A percentile compares a stretch with the other conserved stretches of the same genome.
Evolutionary conservation across 2,797 vertebrate genomes (phyloP).

Genomic region (Smutsia temminckii): DNA sequence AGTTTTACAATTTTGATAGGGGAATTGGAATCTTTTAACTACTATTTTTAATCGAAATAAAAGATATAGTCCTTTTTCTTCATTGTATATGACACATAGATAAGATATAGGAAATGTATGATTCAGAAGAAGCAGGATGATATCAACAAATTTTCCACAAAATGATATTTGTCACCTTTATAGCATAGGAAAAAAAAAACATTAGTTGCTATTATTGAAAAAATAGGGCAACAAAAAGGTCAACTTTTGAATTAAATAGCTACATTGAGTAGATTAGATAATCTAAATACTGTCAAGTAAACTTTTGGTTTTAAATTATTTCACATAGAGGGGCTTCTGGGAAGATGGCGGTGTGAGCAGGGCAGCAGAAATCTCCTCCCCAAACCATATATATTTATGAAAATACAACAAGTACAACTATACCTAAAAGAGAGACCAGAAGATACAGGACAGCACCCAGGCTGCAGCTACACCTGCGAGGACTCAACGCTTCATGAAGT

Average conservation of each 20-base stretch:
- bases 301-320: neutral
- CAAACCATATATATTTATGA: no score
- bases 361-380: no score
- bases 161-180: neutral
- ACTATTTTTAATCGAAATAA: neutral
- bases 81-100: neutral
- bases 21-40: neutral
- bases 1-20: slow-evolving; percentile 8
- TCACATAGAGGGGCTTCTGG: neutral
- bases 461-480: no score
- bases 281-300: neutral
- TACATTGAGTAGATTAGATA: neutral
- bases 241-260: neutral
- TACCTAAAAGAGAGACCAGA: no score
- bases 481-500: no score
- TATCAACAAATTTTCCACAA: neutral
- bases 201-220: neutral
- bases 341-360: no score
- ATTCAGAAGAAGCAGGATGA: neutral
- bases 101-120: no score
- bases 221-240: neutral
- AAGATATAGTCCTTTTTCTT: neutral
- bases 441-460: no score
- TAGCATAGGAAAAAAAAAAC: neutral
- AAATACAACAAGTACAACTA: no score